These are phyloP conservation scores for Timema podura DNA, from an alignment of 2,888 invertebrate species.

Conservation along the genomic window DNA sequence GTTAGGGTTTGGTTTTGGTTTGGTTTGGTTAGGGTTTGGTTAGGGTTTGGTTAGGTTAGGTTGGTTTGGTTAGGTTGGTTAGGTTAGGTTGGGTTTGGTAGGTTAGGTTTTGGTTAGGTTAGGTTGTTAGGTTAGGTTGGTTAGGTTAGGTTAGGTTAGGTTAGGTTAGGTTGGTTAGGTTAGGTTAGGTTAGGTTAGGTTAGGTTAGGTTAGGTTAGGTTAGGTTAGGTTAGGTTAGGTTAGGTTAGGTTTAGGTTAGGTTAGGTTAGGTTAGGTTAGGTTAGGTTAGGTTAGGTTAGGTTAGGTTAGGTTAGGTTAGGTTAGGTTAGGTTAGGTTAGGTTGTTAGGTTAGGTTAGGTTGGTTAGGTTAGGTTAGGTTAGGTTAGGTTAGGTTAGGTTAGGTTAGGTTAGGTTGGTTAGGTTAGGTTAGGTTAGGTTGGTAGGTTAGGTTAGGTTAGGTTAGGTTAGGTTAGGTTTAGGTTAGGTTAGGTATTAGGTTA, in stretches of 20 bases:
- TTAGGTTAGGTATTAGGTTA: conserved; percentile 27
- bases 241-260: conserved; percentile 9
- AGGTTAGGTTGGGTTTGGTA: conserved; percentile 16
- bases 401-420: not conserved
- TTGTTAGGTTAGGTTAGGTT: conserved; percentile 15
- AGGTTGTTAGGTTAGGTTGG: conserved; percentile 17
- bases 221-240: conserved; percentile 10
- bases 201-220: conserved; percentile 19
- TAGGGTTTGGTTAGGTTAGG: conserved; percentile 15
- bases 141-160: conserved; percentile 9
- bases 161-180: conserved; percentile 16
- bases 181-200: conserved; percentile 16
- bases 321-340: conserved; percentile 20
- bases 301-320: conserved; percentile 18
- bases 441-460: conserved; percentile 28
- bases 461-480: conserved; percentile 27
- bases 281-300: not conserved
- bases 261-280: conserved; percentile 18
- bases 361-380: conserved; percentile 20
- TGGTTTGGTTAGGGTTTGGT: conserved; percentile 13
- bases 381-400: conserved; percentile 5
- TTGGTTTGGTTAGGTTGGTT: conserved; percentile 14
- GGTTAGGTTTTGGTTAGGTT: conserved; percentile 12
- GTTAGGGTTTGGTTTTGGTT: too few relatives aligned
- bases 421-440: conserved; percentile 21